A percentile compares a stretch with the other conserved stretches of the same genome.
Conservation (phyloP, 2,797 vertebrate species). For the Dipus sagitta region DNA sequence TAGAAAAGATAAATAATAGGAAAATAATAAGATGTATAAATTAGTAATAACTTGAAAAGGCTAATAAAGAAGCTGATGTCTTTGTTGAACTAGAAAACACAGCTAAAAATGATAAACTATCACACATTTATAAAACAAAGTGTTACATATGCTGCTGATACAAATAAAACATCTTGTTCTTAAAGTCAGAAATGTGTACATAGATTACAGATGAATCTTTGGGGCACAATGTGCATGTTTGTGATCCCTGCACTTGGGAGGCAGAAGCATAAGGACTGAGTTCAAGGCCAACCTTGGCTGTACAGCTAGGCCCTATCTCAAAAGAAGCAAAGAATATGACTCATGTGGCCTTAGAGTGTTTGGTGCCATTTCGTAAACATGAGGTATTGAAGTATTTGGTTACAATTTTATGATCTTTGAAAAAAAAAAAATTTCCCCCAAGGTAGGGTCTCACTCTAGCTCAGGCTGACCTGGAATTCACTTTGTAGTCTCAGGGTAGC, state of each 20-base stretch:
- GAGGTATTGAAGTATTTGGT: not conserved
- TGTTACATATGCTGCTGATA: not conserved
- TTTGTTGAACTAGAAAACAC: constrained; percentile 44
- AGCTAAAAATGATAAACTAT: constrained; percentile 28
- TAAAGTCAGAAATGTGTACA: not conserved
- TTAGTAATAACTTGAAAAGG: constrained; percentile 48
- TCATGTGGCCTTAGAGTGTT: constrained; percentile 14
- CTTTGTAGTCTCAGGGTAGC: no score
- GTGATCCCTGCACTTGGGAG: not conserved
- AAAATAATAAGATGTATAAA: constrained; percentile 31
- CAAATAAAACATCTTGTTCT: constrained; percentile 32
- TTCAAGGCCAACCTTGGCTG: not conserved
- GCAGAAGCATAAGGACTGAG: not conserved
- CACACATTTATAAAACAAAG: constrained; percentile 17
- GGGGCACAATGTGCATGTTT: not conserved
- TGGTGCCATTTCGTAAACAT: constrained; percentile 14
- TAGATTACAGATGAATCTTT: not conserved
- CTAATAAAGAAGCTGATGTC: constrained; percentile 28
- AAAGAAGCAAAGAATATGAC: not conserved
- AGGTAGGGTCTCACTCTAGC: no score
- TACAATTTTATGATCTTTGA: constrained; percentile 22
- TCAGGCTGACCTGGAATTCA: no score
- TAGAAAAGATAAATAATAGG: constrained; percentile 27
- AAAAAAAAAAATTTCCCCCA: no score
- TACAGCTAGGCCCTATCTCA: not conserved